phyloP scores from a whole-genome alignment of 1,140 invertebrate species.

The Portunus trituberculatus region DNA sequence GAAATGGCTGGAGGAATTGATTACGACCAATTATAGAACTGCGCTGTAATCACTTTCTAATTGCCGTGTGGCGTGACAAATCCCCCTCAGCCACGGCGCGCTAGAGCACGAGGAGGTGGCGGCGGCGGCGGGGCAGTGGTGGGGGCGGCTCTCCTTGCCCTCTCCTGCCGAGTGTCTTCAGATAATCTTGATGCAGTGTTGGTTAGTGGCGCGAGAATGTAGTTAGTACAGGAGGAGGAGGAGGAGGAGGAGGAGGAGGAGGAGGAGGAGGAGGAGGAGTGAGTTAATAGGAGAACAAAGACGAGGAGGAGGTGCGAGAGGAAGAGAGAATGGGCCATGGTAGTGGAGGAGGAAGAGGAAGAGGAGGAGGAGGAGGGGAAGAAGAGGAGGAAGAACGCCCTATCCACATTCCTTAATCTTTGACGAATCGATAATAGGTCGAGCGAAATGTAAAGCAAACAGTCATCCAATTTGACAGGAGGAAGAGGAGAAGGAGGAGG shows the following conservation, averaged over 20 bases:
- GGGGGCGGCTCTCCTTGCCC: not conserved
- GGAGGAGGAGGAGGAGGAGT: not conserved
- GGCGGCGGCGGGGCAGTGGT: not conserved
- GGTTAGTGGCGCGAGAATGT: not conserved
- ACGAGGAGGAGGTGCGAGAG: no score
- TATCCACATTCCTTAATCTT: not conserved
- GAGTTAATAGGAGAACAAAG: no score
- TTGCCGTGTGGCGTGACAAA: not conserved
- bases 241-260: not conserved
- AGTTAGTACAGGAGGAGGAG: not conserved
- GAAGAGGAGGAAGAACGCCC: not conserved
- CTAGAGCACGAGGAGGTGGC: no score
- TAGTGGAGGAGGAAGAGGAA: no score
- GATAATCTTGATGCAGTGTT: not conserved
- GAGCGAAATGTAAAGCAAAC: not conserved
- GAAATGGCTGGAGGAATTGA: constrained; percentile 21
- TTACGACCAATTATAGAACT: not conserved
- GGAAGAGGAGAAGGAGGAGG: not conserved
- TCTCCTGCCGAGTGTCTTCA: not conserved
- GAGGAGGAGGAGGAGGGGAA: no score
- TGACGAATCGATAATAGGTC: constrained; percentile 10
- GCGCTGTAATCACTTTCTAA: constrained; percentile 22
- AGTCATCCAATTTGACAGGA: not conserved
- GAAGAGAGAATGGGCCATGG: no score
- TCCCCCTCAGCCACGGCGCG: not conserved